phyloP scores from a whole-genome alignment of 2,113 vertebrate species.

The Grantiella picta region DNA sequence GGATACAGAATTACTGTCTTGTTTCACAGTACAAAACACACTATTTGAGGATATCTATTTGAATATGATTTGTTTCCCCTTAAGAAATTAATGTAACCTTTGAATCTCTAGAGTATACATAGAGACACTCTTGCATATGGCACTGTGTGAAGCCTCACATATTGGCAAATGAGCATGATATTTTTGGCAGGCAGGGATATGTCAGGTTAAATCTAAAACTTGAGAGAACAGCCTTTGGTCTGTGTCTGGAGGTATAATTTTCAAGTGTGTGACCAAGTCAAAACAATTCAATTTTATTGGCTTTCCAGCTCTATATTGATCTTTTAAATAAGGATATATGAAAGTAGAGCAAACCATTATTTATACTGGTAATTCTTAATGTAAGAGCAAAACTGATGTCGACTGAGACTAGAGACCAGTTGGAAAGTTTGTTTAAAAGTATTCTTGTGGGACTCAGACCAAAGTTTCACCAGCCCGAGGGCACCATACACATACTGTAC shows the following conservation, averaged over 20 bases:
- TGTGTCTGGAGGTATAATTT: background rate
- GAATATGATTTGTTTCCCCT: background rate
- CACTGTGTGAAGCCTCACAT: background rate
- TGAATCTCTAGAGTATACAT: background rate
- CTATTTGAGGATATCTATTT: background rate
- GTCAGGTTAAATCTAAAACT: background rate
- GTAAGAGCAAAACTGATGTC: background rate
- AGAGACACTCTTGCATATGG: background rate
- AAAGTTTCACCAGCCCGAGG: background rate
- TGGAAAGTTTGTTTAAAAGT: background rate
- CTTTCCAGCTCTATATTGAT: background rate
- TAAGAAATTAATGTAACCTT: background rate
- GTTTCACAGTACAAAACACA: background rate
- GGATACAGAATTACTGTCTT: background rate
- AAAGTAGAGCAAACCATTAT: background rate
- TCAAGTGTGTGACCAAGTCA: background rate
- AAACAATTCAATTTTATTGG: background rate
- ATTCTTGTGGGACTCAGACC: background rate
- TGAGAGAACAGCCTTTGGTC: background rate
- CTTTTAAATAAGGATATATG: background rate
- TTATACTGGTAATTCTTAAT: background rate
- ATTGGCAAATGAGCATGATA: background rate
- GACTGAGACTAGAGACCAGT: background rate
- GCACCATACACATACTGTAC: background rate
- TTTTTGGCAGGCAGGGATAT: background rate